Evolutionary conservation across 2,113 vertebrate species (phyloP), one percentile per base, ranked within the genome.

Genomic region (Machaerirhynchus nigripectus): DNA sequence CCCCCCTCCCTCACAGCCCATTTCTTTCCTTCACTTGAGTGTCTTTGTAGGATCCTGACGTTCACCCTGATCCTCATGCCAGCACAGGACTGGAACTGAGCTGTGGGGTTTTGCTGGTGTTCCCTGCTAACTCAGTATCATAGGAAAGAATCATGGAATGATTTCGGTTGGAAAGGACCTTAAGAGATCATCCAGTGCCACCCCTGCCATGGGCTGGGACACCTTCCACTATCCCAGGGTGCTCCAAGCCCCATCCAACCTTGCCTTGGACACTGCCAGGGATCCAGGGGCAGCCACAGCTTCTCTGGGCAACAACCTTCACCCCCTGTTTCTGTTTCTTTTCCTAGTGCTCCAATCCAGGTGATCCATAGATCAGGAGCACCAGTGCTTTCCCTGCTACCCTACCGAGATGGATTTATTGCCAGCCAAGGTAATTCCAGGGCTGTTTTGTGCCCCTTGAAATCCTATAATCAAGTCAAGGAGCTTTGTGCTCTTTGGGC

Each of bases 361-460:
- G 79, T 98, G 26, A 93, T 98, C 85, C 97, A 92, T 4, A 96
- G 97, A 49, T 98, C 98, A 21, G 98, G 98, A 84, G 98, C 98
- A 6, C 98, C 98, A 1, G 98, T 98, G 65, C 96, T 98, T 31
- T 98, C 98, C 1, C 84, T 98, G 77, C 78, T 97, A 22, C 97
- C 92, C 0, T 98, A 97, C 94, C 91, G 65, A 94, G 98, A 98
- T 14, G 98, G 98, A 84, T 98, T 98, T 67, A 70, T 98, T 77
- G 98, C 98, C 81, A 98, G 97, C 96, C 98, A 98, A 97, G 98
- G 98, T 98, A 95, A 70, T 53, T 31, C 63, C 10, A 44, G 22
- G 12, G 15, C 59, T 50, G 9, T 15, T 6, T 30, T 42, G 10
- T 47, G 30, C 15, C 40, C 1, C 2, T 16, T 67, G 33, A 33